These are phyloP conservation scores for Trichopria drosophilae DNA, from an alignment of 2,888 invertebrate genomes.

Conservation along the genomic window DNA sequence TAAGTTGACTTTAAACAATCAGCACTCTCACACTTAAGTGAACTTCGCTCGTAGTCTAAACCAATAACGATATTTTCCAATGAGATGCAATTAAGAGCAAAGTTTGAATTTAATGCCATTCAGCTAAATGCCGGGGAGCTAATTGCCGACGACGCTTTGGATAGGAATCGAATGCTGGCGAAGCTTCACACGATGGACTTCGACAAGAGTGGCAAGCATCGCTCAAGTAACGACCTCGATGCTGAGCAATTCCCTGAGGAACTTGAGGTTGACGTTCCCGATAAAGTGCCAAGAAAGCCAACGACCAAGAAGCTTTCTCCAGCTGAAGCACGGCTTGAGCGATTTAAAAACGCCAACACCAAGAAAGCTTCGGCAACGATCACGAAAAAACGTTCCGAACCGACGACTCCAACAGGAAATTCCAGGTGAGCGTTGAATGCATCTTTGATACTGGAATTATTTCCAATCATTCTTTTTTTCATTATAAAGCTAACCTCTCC, in stretches of 20 bases:
- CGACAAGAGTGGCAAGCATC: conserved; percentile 46
- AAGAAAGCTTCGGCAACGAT: conserved; percentile 40
- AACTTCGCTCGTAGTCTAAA: too few relatives aligned
- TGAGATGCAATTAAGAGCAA: too few relatives aligned
- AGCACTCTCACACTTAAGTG: too few relatives aligned
- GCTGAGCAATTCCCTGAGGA: conserved; percentile 59
- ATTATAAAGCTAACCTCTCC: too few relatives aligned
- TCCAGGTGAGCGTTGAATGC: conserved; percentile 48
- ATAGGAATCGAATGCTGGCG: conserved; percentile 45
- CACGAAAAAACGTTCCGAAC: conserved; percentile 46
- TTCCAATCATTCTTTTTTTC: too few relatives aligned
- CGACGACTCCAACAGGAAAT: conserved; percentile 35
- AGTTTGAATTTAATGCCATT: too few relatives aligned
- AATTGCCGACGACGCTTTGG: conserved; percentile 42
- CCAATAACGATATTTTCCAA: too few relatives aligned
- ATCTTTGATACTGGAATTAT: too few relatives aligned
- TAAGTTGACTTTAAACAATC: too few relatives aligned
- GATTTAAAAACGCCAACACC: conserved; percentile 45
- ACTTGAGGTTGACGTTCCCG: conserved; percentile 48
- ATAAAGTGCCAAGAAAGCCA: conserved; percentile 47
- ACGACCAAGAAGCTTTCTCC: conserved; percentile 55
- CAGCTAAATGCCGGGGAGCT: conserved; percentile 44
- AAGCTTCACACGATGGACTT: conserved; percentile 49
- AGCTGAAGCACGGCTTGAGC: conserved; percentile 48
- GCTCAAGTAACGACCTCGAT: conserved; percentile 55